Evolutionary conservation across 2,113 vertebrate genomes (phyloP).

Genomic region (Pseudorectes ferrugineus): DNA sequence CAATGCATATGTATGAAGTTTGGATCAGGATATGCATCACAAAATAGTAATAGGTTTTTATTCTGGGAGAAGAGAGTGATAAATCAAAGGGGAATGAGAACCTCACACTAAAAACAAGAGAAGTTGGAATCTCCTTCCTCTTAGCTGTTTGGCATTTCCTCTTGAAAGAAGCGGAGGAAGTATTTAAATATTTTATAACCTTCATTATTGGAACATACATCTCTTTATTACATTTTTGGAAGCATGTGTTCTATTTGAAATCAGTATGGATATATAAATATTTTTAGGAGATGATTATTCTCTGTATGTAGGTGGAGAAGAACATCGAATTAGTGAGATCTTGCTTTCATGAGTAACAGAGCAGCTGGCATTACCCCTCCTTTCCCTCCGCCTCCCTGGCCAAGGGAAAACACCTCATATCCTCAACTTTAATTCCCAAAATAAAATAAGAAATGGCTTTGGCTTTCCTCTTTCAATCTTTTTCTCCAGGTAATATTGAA

Average conservation of each 20-base stretch:
- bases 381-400: background rate
- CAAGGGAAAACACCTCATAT: slow-evolving; percentile 50
- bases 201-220: slow-evolving; percentile 48
- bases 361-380: slow-evolving; percentile 29
- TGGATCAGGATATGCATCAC: slow-evolving; percentile 66
- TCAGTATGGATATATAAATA: slow-evolving; percentile 45
- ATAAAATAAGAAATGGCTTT: background rate
- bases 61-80: slow-evolving; percentile 57
- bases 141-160: slow-evolving; percentile 54
- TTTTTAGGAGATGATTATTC: slow-evolving; percentile 52
- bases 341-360: slow-evolving; percentile 51
- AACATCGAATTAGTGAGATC: slow-evolving; percentile 43
- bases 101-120: slow-evolving; percentile 63
- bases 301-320: slow-evolving; percentile 56
- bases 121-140: slow-evolving; percentile 61
- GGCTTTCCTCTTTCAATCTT: background rate
- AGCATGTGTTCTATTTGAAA: slow-evolving; percentile 46
- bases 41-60: slow-evolving; percentile 59
- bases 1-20: slow-evolving; percentile 72
- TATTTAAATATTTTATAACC: slow-evolving; percentile 55
- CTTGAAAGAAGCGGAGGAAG: slow-evolving; percentile 42
- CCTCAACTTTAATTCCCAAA: slow-evolving; percentile 2
- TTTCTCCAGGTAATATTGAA: background rate
- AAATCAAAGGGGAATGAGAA: slow-evolving; percentile 58
- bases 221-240: slow-evolving; percentile 43